These are phyloP conservation scores for Umimayanthus chanpuru DNA, from an alignment of 92 coral and sea anemone genomes.

Conservation along the genomic window DNA sequence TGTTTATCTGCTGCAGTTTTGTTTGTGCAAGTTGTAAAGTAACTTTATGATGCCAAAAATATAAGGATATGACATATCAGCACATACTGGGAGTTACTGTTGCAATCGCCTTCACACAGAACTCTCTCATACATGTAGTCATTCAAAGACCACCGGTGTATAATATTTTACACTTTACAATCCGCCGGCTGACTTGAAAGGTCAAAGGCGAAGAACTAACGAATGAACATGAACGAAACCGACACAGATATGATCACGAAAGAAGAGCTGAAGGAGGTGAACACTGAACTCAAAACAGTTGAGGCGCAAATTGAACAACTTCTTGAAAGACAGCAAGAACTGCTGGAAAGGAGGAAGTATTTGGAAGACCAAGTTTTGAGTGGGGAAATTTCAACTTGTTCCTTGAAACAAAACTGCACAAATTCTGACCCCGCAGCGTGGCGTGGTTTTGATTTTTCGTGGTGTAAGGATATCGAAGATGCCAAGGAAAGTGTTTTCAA, in stretches of 20 bases:
- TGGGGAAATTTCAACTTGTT: not conserved
- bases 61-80: no score
- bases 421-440: conserved; percentile 46
- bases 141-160: no score
- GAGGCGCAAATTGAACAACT: conserved; percentile 72
- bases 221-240: no score
- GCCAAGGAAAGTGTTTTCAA: conserved; percentile 65
- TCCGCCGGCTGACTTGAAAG: no score
- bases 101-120: no score
- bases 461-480: conserved; percentile 79
- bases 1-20: no score
- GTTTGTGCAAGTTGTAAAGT: no score
- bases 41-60: no score
- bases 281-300: conserved; percentile 71
- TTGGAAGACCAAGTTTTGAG: conserved; percentile 52
- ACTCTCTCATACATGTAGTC: no score
- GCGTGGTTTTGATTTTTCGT: conserved; percentile 62
- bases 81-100: no score
- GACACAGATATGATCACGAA: conserved; percentile 49
- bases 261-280: conserved; percentile 74
- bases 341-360: conserved; percentile 60
- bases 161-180: no score
- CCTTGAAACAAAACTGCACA: conserved; percentile 3
- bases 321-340: conserved; percentile 77
- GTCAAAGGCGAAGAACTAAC: no score